Evolutionary conservation across 2,888 invertebrate species (phyloP), one percentile per base, ranked within the genome.

Genomic region (Coelogynopora nodosa): DNA sequence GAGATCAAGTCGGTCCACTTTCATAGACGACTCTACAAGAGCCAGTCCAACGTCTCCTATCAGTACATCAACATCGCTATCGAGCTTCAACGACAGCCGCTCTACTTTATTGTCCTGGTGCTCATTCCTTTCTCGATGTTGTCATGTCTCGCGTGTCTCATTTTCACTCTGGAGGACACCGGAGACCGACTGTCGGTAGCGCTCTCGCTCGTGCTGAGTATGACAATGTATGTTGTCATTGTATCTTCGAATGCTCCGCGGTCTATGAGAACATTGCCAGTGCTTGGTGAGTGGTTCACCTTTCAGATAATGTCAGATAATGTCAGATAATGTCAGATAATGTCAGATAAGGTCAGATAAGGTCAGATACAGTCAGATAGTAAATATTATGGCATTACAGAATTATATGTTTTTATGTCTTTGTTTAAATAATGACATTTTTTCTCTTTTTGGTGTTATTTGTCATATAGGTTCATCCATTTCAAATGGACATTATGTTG

Each of bases 161-260:
- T 87, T 13, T 87, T 87, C 31, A 84, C 84, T 2, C 49, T 87
- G 10, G 87, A 87, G 28, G 74, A 86, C 31, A 87, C 82, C 27
- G 87, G 87, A 30, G 87, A 87, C 67, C 26, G 87, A 28, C 81
- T 87, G 18, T 31, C 87, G n/a, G 87, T 87, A 27, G 87, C 87
- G 31, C 67, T 87, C 18, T 87, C 87, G 0, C 31, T 87, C 2
- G 85, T 87, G 10, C 87, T 87, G 31, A 31, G 31, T 13, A 87
- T 87, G 87, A 87, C 87, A 29, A 87, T 87, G 87, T 87, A 87
- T 31, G 87, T 87, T 27, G 87, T 87, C 26, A 87, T 87, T 49
- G 87, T 87, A 5, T 87, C 85, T 26, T 87, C 87, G 0, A 87
- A 67, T 87, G 87, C 87, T 28, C 87, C 87, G 1, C 29, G 87